phyloP scores from a whole-genome alignment of 2,797 vertebrate species.

The Sphaeramia orbicularis region DNA sequence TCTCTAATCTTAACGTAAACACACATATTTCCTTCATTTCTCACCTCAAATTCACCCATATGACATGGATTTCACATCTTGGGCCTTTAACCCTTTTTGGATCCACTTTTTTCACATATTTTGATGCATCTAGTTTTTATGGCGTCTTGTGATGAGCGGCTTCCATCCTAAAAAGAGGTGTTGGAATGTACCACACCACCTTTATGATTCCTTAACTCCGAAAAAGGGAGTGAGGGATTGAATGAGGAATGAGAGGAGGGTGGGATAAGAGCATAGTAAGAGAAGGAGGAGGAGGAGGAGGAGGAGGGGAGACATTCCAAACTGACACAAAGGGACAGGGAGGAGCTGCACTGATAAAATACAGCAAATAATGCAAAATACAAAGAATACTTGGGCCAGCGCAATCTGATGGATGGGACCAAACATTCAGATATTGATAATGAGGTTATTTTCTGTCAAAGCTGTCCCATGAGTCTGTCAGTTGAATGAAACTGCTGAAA shows the following conservation, averaged over 20 bases:
- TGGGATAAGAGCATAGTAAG: conserved; percentile 3
- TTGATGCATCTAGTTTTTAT: conserved; percentile 11
- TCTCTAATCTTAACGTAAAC: not conserved
- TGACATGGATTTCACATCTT: not conserved
- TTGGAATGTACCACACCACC: conserved; percentile 21
- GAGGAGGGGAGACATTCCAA: conserved; percentile 58
- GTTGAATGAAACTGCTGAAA: too few species aligned
- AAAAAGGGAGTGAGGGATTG: conserved; percentile 28
- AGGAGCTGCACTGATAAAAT: conserved; percentile 32
- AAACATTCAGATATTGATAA: too few species aligned
- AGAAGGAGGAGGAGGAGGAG: conserved; percentile 7
- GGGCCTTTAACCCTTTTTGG: not conserved
- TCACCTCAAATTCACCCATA: not conserved
- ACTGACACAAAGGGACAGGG: conserved; percentile 45
- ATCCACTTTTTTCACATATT: not conserved
- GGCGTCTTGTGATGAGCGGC: conserved; percentile 7
- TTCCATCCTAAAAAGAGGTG: conserved; percentile 16
- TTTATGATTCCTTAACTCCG: conserved; percentile 18
- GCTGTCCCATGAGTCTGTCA: too few species aligned
- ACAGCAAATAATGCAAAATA: not conserved
- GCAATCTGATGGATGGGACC: too few species aligned
- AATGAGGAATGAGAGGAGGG: conserved; percentile 29
- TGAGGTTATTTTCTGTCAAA: too few species aligned
- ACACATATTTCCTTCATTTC: too few species aligned
- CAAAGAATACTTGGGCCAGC: too few species aligned